Conservation (phyloP, 2,888 invertebrate genomes). For the Cheilosia soror region DNA sequence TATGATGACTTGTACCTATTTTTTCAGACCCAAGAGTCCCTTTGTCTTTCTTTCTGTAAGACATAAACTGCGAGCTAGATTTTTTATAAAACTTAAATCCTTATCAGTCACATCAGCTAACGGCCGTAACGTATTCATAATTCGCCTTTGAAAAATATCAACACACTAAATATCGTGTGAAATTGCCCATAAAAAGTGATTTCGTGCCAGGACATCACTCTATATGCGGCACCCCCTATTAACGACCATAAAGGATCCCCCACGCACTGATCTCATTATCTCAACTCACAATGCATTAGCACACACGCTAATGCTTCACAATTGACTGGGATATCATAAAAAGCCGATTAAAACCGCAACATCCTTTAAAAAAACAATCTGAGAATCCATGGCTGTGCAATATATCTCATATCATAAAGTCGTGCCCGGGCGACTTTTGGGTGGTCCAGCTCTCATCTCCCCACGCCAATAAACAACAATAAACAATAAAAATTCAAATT, state of each 20-base stretch:
- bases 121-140: too few relatives aligned
- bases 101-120: too few relatives aligned
- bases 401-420: conserved; percentile 38
- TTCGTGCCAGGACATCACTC: conserved; percentile 18
- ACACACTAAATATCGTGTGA: neutral
- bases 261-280: conserved; percentile 60
- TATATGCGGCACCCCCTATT: neutral
- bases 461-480: conserved; percentile 39
- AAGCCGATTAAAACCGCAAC: conserved; percentile 54
- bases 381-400: too few relatives aligned
- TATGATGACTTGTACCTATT: too few relatives aligned
- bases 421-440: conserved; percentile 54
- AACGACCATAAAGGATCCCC: conserved; percentile 14
- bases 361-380: conserved; percentile 2
- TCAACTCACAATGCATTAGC: conserved; percentile 61
- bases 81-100: too few relatives aligned
- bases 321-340: conserved; percentile 59
- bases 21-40: too few relatives aligned
- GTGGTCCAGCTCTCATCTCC: conserved; percentile 51
- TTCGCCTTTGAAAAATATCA: too few relatives aligned
- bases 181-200: neutral
- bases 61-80: too few relatives aligned
- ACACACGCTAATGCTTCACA: conserved; percentile 60
- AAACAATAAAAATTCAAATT: conserved; percentile 74
- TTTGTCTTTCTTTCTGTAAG: too few relatives aligned